Base-by-base conservation (phyloP, 2,113 vertebrate genomes). In the Esox niger region DNA sequence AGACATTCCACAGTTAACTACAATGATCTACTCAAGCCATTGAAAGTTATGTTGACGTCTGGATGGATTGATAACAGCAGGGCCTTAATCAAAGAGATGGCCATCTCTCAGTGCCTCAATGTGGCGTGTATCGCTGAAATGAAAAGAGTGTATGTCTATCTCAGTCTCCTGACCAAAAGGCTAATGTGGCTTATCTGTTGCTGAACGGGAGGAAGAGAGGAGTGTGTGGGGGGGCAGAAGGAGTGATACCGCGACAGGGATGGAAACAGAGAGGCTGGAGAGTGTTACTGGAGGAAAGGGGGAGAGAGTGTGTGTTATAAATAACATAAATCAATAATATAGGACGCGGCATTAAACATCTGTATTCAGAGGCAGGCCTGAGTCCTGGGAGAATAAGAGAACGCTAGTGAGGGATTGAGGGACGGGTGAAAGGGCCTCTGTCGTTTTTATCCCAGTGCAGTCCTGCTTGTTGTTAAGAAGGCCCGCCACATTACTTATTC, bases 301-400 rank as follows among this genome's bases (percentile, higher is more conserved):
- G 23, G 49, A 20, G 30, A 66, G 65, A 67, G 25, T 43, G 23
- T 70, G 82, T 84, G 87, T 90, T 90, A 90, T 91, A 91, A 91
- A 91, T 88, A 90, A 86, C 81, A 69, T 79, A 32, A 88, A 91
- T 92, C 86, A 92, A 91, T 91, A 90, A 91, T 88, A 83, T 87
- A 91, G 70, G 82, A 91, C 82, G 81, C 64, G 33, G 70, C 82
- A 87, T 83, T 88, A 88, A 73, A 86, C 83, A 83, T n/a, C n/a
- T n/a, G n/a, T 84, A 87, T 88, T 86, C 86, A 73, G 85, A 86
- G 79, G 85, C 30, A 61, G 27, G 60, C 81, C 68, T 69, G 33
- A 59, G 49, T 55, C 80, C 82, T 80, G 69, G 68, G 68, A 84
- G 87, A 80, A 56, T 73, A 32, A 62, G 10, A 49, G 81, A 72